Evolutionary conservation across 35 echinoderm and acorn worm species (phyloP), one percentile per base, ranked within the genome.

Genomic region (Lytechinus pictus): DNA sequence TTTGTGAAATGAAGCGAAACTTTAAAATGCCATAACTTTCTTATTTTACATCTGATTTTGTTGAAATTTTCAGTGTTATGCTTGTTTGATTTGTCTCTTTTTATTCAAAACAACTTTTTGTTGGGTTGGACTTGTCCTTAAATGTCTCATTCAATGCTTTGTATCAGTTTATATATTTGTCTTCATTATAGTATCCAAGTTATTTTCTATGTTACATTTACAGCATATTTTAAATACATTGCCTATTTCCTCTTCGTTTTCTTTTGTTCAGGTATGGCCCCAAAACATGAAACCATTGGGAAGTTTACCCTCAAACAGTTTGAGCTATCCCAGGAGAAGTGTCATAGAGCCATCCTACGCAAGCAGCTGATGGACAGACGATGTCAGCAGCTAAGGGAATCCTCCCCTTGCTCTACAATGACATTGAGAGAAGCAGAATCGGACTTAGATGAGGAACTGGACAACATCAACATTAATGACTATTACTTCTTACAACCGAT

Each of bases 401-500:
- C 79, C 28, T 79, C 66, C 4, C 92, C 95, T 54, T 91, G 86
- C 9, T 9, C 90, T 5, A 92, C 95, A 3, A 60, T 96, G 66
- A 52, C 91, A 53, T 55, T 92, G 55, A 61, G 92, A 55, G 97
- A 97, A 27, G 94, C 97, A 14, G 98, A 97, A 89, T 89, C 86
- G 1, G 97, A 99, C 89, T 92, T 97, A 13, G 98, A 99, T 3
- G 95, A 98, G 21, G 98, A 99, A 93, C 54, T 99, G 10, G 95
- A 96, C 89, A 97, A 94, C 29, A 96, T 99, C 86, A 97, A 97
- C 89, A 95, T 98, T 60, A 86, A 95, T 12, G 98, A 99, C 60
- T 99, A 99, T 51, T 99, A 99, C 91, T 99, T 99, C 93, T 92
- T 99, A 56, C 98, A 99, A 94, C 98, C 98, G 7, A 96, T 99